Percentiles rank a stretch among this genome's conserved stretches.
Evolutionary conservation across 2,888 invertebrate genomes (phyloP).

Genomic region (Pyrochroa serraticornis): DNA sequence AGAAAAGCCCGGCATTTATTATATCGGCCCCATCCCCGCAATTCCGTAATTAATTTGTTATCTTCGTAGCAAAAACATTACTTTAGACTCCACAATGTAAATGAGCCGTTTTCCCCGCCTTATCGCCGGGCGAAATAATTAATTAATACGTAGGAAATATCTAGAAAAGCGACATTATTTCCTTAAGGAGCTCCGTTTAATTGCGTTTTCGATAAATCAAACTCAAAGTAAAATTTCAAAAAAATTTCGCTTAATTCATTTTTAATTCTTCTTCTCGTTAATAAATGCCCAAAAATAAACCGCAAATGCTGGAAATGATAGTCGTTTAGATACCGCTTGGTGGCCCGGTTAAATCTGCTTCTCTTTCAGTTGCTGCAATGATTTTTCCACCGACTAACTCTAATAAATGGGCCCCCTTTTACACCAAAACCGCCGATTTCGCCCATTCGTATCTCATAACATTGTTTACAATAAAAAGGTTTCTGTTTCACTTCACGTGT

Average conservation of each 20-base stretch:
- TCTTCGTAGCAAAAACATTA: constrained; percentile 10
- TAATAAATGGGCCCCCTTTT: too few species aligned
- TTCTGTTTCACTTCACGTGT: constrained; percentile 21
- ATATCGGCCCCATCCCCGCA: constrained; percentile 1
- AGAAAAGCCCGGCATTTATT: too few species aligned
- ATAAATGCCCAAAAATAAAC: too few species aligned
- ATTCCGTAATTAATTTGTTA: constrained; percentile 19
- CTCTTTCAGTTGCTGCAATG: too few species aligned
- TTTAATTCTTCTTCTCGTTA: too few species aligned
- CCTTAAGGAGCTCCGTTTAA: constrained; percentile 13
- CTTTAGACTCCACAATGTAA: constrained; percentile 4
- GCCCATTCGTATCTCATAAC: constrained; percentile 1
- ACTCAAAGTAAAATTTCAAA: background rate
- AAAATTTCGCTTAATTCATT: too few species aligned
- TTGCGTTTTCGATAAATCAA: constrained; percentile 15
- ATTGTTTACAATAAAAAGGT: constrained; percentile 16
- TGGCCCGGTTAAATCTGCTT: too few species aligned
- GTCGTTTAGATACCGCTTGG: too few species aligned
- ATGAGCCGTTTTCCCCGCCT: constrained; percentile 12
- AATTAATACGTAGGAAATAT: constrained; percentile 22
- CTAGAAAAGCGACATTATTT: constrained; percentile 14
- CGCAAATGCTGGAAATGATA: too few species aligned
- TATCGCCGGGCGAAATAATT: constrained; percentile 18
- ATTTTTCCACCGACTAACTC: too few species aligned
- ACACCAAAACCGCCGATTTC: background rate